Conservation (phyloP, 1,140 invertebrate species). For the Tetragnatha versicolor region DNA sequence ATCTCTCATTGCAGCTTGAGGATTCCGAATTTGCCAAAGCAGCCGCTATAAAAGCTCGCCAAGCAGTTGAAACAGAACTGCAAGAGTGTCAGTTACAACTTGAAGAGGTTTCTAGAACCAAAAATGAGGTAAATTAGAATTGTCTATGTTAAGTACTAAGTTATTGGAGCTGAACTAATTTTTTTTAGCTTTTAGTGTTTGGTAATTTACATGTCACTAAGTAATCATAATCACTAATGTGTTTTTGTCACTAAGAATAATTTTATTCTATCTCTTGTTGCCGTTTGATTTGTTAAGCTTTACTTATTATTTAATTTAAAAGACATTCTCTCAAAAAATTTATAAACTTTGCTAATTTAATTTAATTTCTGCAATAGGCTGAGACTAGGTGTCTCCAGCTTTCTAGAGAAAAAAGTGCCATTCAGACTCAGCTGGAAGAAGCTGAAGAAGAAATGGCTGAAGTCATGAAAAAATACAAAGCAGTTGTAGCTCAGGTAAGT, state of each 20-base stretch:
- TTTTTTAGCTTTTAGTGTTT: not conserved
- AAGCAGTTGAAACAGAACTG: slow-evolving; percentile 80
- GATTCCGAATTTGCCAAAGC: slow-evolving; percentile 85
- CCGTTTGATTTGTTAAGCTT: not conserved
- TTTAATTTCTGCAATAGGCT: slow-evolving; percentile 64
- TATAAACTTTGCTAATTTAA: not conserved
- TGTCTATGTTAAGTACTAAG: not conserved
- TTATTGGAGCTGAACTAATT: not conserved
- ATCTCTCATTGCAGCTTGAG: slow-evolving; percentile 72
- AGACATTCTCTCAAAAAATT: not conserved
- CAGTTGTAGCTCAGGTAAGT: slow-evolving; percentile 76
- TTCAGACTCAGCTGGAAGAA: slow-evolving; percentile 85
- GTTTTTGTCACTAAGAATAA: not conserved
- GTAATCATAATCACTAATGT: not conserved
- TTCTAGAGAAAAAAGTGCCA: slow-evolving; percentile 78
- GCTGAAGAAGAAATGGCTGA: slow-evolving; percentile 90
- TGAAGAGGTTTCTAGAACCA: slow-evolving; percentile 77
- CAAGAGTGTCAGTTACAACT: slow-evolving; percentile 78
- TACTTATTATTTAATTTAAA: not conserved
- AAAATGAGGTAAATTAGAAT: slow-evolving; percentile 70
- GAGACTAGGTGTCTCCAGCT: slow-evolving; percentile 79
- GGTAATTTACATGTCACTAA: not conserved
- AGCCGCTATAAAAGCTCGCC: slow-evolving; percentile 82
- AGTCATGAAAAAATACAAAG: slow-evolving; percentile 90
- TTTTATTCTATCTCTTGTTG: not conserved